phyloP scores from a whole-genome alignment of 2,888 invertebrate genomes.

The Choreutis nemorana region DNA sequence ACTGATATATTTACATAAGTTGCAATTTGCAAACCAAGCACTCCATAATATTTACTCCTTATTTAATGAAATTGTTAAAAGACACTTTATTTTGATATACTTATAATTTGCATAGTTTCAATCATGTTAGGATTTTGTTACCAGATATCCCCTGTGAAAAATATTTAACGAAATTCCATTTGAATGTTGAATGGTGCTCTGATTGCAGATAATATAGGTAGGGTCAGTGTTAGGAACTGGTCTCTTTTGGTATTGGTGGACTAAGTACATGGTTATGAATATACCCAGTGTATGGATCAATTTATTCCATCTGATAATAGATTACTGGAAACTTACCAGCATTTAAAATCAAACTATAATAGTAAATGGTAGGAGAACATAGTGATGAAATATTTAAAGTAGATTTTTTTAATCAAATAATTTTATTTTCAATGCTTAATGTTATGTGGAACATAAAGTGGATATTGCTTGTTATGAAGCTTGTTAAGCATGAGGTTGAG shows the following conservation, averaged over 20 bases:
- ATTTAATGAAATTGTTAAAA: background rate
- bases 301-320: conserved; percentile 7
- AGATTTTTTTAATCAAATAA: conserved; percentile 59
- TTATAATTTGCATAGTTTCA: conserved; percentile 9
- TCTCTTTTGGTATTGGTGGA: too few species aligned
- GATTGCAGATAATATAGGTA: too few species aligned
- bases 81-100: conserved; percentile 5
- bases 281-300: conserved; percentile 12
- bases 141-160: background rate
- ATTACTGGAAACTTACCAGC: conserved; percentile 53
- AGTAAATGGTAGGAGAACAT: conserved; percentile 58
- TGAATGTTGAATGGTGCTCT: too few species aligned
- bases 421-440: conserved; percentile 56
- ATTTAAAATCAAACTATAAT: conserved; percentile 58
- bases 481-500: conserved; percentile 34
- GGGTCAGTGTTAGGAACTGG: too few species aligned
- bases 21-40: background rate
- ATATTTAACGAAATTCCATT: too few species aligned
- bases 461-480: conserved; percentile 41
- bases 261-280: too few species aligned
- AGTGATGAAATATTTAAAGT: conserved; percentile 52
- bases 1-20: conserved; percentile 7
- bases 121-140: conserved; percentile 9
- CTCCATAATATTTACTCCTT: background rate
- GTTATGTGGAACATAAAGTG: conserved; percentile 47